Conservation (phyloP, 2,113 vertebrate species). For the Capreolus pygargus region DNA sequence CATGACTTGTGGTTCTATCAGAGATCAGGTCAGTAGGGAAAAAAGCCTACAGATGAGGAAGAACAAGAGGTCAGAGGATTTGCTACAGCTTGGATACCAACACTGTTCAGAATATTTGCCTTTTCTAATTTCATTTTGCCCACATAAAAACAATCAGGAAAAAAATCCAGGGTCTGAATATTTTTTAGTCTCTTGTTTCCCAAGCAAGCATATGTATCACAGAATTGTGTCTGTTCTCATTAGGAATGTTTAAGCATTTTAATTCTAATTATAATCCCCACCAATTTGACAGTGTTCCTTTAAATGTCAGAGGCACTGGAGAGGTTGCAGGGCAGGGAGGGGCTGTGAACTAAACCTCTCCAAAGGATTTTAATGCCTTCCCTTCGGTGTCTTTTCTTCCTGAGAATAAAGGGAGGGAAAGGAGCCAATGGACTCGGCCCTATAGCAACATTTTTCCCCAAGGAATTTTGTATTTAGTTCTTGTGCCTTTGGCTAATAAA, state of each 20-base stretch:
- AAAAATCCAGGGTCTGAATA: background rate
- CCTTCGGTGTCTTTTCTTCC: constrained; percentile 41
- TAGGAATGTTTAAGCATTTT: background rate
- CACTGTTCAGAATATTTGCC: background rate
- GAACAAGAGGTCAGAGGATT: background rate
- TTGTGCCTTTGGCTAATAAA: constrained; percentile 55
- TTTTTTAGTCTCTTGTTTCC: background rate
- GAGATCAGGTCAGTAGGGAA: background rate
- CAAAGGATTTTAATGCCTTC: constrained; percentile 29
- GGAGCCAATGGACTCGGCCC: constrained; percentile 37
- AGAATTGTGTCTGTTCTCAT: background rate
- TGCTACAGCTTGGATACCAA: background rate
- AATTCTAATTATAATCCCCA: background rate
- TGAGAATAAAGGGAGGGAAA: constrained; percentile 43
- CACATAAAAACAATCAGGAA: background rate
- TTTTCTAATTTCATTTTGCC: constrained; percentile 28
- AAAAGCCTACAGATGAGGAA: background rate
- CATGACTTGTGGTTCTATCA: background rate
- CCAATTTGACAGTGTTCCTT: constrained; percentile 30
- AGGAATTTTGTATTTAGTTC: constrained; percentile 59
- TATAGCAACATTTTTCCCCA: constrained; percentile 49
- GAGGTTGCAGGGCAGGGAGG: background rate
- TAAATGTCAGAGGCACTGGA: constrained; percentile 32
- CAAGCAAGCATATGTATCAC: background rate
- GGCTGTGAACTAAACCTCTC: constrained; percentile 4